Evolutionary conservation across 2,797 vertebrate species (phyloP), one percentile per base, ranked within the genome.

Genomic region (Rhinella marina): DNA sequence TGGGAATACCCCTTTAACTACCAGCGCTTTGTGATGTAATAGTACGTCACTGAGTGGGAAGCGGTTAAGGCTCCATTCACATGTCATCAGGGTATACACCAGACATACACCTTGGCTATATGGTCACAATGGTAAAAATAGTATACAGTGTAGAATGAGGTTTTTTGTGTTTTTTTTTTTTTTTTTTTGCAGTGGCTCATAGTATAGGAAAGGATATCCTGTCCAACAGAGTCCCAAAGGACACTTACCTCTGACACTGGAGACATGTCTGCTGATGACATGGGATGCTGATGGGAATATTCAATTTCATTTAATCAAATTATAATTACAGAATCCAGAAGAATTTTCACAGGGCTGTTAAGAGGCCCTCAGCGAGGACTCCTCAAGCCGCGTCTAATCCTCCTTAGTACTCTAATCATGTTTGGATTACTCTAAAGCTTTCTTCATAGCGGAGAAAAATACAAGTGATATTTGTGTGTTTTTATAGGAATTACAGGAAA

Each of bases 391-490:
- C 32, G 32, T 11, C 72, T 75, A 76, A 76, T 76, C 73, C 73
- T 54, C 12, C 73, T 76, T 76, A 76, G 50, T 1, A 13, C 73
- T 16, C 23, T 76, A 54, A 76, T 76, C 73, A 25, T 52, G 48
- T 76, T 54, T 25, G 73, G 73, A 76, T 76, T 76, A 76, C 73
- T 54, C 12, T 76, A 50, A 76, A 76, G 73, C 73, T 76, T 76
- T 76, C 73, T 76, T 76, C 73, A 76, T n/a, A 25, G 48, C 7
- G 23, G 48, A 76, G 73, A 76, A 54, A 70, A 75, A 75, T 50
- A 75, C 50, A 54, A 54, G 73, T n/a, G 50, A n/a, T 76, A 50
- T 76, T 76, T 76, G 23, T 25, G 14, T 81, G 32, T 81, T 81
- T 81, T 41, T n/a, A 81, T 12, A 29, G 61, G 29, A 81, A 32